Evolutionary conservation across 2,113 vertebrate genomes (phyloP).

Genomic region (Triplophysa tibetana): DNA sequence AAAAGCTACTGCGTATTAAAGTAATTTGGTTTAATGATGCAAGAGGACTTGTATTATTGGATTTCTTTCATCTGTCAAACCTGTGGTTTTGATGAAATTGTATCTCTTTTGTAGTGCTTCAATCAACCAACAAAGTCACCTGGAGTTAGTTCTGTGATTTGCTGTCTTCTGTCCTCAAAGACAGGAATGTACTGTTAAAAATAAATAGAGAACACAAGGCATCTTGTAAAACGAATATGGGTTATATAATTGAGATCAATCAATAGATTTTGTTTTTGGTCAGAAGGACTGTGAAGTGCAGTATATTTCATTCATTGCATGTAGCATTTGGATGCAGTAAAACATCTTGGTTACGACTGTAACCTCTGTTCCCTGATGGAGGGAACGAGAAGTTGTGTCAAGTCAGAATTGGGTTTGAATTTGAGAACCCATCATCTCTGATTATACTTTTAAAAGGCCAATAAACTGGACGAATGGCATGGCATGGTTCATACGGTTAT

Average conservation of each 20-base stretch:
- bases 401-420: too few species aligned
- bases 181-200: background rate
- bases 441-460: too few species aligned
- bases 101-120: conserved; percentile 26
- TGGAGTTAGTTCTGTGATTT: background rate
- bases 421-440: too few species aligned
- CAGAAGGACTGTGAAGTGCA: background rate
- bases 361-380: too few species aligned
- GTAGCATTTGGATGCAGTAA: background rate
- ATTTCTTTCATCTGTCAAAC: conserved; percentile 47
- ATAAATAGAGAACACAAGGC: background rate
- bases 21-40: conserved; percentile 55
- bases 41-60: conserved; percentile 48
- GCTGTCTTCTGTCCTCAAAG: background rate
- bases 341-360: background rate
- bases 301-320: conserved; percentile 6
- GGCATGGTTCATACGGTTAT: too few species aligned
- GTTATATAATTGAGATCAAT: background rate
- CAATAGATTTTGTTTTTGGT: background rate
- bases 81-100: conserved; percentile 23
- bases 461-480: too few species aligned
- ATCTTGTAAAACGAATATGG: background rate
- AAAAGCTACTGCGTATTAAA: conserved; percentile 65
- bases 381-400: too few species aligned
- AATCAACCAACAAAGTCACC: conserved; percentile 2